These are phyloP conservation scores for Monochamus alternatus DNA, from an alignment of 2,888 invertebrate species.

Conservation along the genomic window DNA sequence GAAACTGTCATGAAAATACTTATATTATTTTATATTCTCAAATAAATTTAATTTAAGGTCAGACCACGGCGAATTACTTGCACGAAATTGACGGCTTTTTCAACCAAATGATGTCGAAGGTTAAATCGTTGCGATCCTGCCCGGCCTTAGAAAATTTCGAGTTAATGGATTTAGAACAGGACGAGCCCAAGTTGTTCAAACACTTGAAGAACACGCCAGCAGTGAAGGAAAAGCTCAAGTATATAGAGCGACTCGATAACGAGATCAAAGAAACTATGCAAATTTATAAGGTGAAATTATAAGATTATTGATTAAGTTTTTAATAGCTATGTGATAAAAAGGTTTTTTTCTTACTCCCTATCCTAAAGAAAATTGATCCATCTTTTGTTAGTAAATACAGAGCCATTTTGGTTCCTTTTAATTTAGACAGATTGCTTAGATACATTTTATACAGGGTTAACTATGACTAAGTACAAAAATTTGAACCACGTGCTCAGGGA, in stretches of 20 bases:
- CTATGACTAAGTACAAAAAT: too few species aligned
- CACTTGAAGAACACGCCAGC: conserved; percentile 52
- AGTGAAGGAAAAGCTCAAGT: conserved; percentile 50
- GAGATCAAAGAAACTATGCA: conserved; percentile 52
- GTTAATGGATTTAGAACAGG: conserved; percentile 33
- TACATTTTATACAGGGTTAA: too few species aligned
- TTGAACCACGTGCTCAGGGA: too few species aligned
- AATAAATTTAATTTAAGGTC: conserved; percentile 26
- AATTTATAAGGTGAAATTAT: conserved; percentile 41
- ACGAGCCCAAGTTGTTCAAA: conserved; percentile 49
- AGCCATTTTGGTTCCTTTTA: too few species aligned
- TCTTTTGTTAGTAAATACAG: too few species aligned
- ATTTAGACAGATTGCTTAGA: too few species aligned
- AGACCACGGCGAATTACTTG: conserved; percentile 45
- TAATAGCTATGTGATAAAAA: not conserved
- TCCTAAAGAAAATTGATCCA: too few species aligned
- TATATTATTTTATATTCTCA: too few species aligned
- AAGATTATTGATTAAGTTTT: too few species aligned
- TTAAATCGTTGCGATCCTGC: conserved; percentile 49
- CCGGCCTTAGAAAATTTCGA: conserved; percentile 41
- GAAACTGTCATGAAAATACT: too few species aligned
- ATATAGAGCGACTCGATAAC: conserved; percentile 50
- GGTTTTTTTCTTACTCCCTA: not conserved
- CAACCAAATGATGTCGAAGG: conserved; percentile 53
- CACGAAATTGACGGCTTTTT: conserved; percentile 50